Base-by-base conservation (phyloP, 1,140 invertebrate species). In the Brachystomella parvula region DNA sequence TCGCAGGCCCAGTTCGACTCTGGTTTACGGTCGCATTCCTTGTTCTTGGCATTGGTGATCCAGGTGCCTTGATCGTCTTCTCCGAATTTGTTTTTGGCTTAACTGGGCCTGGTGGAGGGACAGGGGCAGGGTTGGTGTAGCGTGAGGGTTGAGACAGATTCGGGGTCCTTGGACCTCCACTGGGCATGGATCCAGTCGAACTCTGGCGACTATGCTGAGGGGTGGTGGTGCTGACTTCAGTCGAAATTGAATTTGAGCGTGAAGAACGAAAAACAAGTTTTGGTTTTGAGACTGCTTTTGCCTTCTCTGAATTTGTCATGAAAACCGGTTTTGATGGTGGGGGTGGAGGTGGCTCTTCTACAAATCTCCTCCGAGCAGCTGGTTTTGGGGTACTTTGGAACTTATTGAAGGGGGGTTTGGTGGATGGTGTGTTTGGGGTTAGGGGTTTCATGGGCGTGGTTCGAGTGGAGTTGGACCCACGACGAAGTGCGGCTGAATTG, bases 211-310 rank as follows among this genome's bases (percentile, higher is more conserved):
- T 24, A 24, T 57, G 53, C n/a, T n/a, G n/a, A n/a, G n/a, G n/a
- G 30, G 17, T 59, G 9, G 12, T 15, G 29, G 19, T 32, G 9
- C 31, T 62, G 17, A 35, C 30, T 30, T 62, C 9, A 17, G 35
- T 47, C 21, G 17, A 15, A 3, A 60, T 3, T 3, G 29, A 60
- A 28, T 60, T 28, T 15, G 19, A 28, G 3, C 58, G 19, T 3
- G 3, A 3, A 19, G 17, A 28, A 19, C 58, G 12, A 3, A 24
- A 31, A 29, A 58, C 61, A 19, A 72, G 56, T 26, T 47, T 66
- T 29, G 71, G 71, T 33, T 70, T 72, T 3, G 71, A 72, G 2
- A 72, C 71, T 26, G 66, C 62, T 21, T 62, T 63, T n/a, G 71
- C 71, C 30, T 71, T 64, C 2, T 56, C 71, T 21, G 68, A 70